These are phyloP conservation scores for Chrysolophus pictus DNA, from an alignment of 2,797 vertebrate genomes.

Conservation along the genomic window DNA sequence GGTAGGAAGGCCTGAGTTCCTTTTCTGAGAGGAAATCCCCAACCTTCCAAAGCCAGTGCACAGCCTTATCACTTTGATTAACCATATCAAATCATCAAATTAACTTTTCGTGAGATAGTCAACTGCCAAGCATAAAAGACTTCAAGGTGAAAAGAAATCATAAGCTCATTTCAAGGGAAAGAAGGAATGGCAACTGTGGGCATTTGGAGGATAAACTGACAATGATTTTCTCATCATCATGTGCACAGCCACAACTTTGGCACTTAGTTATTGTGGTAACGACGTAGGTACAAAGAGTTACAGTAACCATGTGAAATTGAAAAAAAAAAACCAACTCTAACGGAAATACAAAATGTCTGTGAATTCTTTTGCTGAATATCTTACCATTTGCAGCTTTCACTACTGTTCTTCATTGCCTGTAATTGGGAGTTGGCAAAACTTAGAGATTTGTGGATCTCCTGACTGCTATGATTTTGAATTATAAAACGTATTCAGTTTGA, in stretches of 20 bases:
- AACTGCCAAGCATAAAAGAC: not conserved
- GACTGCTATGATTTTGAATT: not conserved
- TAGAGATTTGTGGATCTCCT: not conserved
- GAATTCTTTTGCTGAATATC: not conserved
- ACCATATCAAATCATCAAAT: constrained; percentile 45
- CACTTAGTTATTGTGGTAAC: not conserved
- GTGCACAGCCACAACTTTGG: not conserved
- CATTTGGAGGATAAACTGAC: not conserved
- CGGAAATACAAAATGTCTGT: not conserved
- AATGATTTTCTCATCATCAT: not conserved
- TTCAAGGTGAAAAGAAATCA: constrained; percentile 57
- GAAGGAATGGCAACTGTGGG: not conserved
- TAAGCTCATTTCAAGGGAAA: not conserved
- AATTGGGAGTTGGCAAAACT: not conserved
- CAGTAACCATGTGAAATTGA: not conserved
- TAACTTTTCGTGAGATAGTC: constrained; percentile 47
- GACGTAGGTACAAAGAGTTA: not conserved
- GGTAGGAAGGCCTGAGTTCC: not conserved
- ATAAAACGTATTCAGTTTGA: not conserved
- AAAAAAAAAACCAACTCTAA: not conserved
- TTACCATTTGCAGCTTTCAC: not conserved
- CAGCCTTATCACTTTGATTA: constrained; percentile 25
- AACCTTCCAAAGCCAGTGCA: not conserved
- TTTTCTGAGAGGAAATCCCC: not conserved
- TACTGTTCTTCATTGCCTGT: not conserved